Percentiles rank a stretch among this genome's conserved stretches.
Evolutionary conservation across 2,888 invertebrate genomes (phyloP).

Genomic region (Eilema griseolum): DNA sequence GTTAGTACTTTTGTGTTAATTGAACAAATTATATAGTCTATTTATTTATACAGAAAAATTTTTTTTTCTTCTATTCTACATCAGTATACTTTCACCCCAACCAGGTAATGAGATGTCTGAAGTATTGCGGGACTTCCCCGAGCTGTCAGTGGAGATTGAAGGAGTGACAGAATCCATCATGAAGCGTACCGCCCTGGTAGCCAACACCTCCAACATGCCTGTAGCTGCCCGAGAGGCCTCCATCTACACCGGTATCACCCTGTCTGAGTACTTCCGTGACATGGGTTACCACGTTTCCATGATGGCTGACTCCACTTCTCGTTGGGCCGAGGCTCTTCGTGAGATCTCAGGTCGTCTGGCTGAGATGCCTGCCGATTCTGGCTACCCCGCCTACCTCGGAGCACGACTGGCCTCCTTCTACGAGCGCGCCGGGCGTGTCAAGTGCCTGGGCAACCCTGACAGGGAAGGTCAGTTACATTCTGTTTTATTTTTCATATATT

Average conservation of each 20-base stretch:
- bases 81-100: not conserved
- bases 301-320: conserved; percentile 99
- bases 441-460: conserved; percentile 98
- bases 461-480: conserved; percentile 90
- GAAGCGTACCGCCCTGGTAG: conserved; percentile 99
- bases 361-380: conserved; percentile 99
- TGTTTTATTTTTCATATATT: too few species aligned
- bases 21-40: too few species aligned
- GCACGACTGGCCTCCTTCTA: conserved; percentile 99
- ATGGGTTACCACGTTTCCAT: conserved; percentile 99
- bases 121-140: conserved; percentile 99
- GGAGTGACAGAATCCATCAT: conserved; percentile 99
- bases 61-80: not conserved
- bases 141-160: conserved; percentile 98
- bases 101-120: conserved; percentile 99
- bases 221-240: conserved; percentile 99
- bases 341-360: conserved; percentile 99
- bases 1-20: too few species aligned
- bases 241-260: conserved; percentile 99
- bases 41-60: not conserved
- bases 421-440: conserved; percentile 99
- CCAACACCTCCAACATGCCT: conserved; percentile 99
- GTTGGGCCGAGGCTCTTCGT: conserved; percentile 99
- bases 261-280: conserved; percentile 99
- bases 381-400: conserved; percentile 99